A percentile compares a stretch with the other conserved stretches of the same genome.
Conservation (phyloP, 2,113 vertebrate species). For the Boulengeromyrus knoepffleri region DNA sequence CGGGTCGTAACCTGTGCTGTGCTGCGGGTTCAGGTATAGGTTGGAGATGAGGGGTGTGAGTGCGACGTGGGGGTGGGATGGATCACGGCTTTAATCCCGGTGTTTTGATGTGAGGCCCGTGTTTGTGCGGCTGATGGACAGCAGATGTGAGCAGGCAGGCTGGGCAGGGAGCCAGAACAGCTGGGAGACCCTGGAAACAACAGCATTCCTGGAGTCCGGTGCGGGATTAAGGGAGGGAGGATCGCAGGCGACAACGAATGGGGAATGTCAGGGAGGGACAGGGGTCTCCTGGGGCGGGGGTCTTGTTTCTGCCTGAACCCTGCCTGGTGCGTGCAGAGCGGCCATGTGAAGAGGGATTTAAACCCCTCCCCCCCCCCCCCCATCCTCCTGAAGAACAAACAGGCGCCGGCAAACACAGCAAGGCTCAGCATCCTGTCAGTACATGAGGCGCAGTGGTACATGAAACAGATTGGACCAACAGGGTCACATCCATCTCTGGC, state of each 20-base stretch:
- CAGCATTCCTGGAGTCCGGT: slow-evolving; percentile 65
- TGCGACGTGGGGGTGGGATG: slow-evolving; percentile 37
- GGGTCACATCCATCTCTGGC: not conserved
- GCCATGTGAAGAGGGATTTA: not conserved
- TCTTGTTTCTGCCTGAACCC: not conserved
- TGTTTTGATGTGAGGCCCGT: slow-evolving; percentile 61
- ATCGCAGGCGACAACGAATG: slow-evolving; percentile 15
- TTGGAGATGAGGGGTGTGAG: slow-evolving; percentile 8
- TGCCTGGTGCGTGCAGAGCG: not conserved
- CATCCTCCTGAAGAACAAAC: slow-evolving; percentile 17
- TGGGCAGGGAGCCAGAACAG: slow-evolving; percentile 68
- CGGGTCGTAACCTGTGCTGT: not conserved
- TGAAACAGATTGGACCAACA: not conserved
- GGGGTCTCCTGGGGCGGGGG: not conserved
- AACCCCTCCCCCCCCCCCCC: not conserved
- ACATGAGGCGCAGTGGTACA: not conserved
- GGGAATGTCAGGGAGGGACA: slow-evolving; percentile 15
- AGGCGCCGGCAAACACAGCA: slow-evolving; percentile 20
- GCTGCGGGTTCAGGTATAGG: not conserved
- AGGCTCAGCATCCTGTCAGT: slow-evolving; percentile 33
- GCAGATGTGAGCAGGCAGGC: slow-evolving; percentile 83
- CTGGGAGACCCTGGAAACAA: slow-evolving; percentile 81
- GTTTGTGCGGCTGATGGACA: slow-evolving; percentile 77
- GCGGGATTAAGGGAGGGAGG: slow-evolving; percentile 51
- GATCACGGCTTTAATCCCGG: slow-evolving; percentile 59